A percentile compares a stretch with the other conserved stretches of the same genome.
These are phyloP conservation scores for Xyrichtys novacula DNA, from an alignment of 2,797 vertebrate genomes.

Conservation along the genomic window DNA sequence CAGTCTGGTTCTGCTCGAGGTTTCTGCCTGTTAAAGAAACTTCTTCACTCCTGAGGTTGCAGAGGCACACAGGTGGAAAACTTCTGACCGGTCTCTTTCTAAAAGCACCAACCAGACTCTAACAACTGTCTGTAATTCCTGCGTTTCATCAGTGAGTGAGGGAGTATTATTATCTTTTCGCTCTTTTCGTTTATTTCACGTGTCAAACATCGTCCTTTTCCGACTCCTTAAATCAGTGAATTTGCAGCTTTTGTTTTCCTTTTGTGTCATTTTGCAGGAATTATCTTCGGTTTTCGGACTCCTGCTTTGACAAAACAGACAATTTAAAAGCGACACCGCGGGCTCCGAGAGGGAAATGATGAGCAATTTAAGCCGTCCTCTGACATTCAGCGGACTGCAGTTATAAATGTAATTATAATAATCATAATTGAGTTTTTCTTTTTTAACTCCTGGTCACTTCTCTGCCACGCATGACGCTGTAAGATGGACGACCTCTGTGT, in stretches of 20 bases:
- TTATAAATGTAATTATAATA: constrained; percentile 2
- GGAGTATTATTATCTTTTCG: neutral
- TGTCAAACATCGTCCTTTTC: neutral
- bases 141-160: too few species aligned
- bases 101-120: too few species aligned
- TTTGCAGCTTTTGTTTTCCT: neutral
- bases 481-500: constrained; percentile 27
- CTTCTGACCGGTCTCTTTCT: too few species aligned
- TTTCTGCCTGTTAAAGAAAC: too few species aligned
- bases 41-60: too few species aligned
- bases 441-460: constrained; percentile 3
- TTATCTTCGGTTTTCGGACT: neutral
- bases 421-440: neutral
- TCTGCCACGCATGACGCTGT: constrained; percentile 16
- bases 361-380: neutral
- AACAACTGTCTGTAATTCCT: too few species aligned
- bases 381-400: constrained; percentile 14
- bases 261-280: neutral
- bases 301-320: neutral
- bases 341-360: neutral
- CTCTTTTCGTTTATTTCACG: neutral
- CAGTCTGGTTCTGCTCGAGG: too few species aligned
- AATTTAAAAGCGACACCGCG: neutral
- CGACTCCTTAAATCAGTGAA: neutral
- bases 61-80: too few species aligned